Evolutionary conservation across 2,888 invertebrate genomes (phyloP), one percentile per base, ranked within the genome.

Genomic region (Epsilonema sp.): DNA sequence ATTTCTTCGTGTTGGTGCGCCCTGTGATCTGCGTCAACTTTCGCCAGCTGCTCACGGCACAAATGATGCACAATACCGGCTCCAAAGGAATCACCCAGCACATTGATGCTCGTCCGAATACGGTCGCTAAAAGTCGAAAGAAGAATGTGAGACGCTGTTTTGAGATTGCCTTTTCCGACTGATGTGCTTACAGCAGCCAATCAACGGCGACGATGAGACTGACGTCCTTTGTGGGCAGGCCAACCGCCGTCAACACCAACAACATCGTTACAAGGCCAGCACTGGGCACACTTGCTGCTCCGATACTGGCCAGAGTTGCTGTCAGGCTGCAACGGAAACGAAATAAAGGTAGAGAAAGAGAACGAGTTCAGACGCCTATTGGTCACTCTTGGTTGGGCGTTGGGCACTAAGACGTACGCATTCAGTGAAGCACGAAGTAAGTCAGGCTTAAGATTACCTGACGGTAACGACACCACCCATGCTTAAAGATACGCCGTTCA

Each of bases 221-320:
- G 46, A 70, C 68, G 54, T 70, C 69, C 53, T 68, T 64, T 26
- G 67, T 64, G 21, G 70, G 70, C 42, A 70, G 57, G 19, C 69
- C 69, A 25, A 70, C 68, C 4, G 70, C 69, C 22, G 68, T 66
- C 49, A 70, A 58, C 26, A 70, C 70, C 16, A 70, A 63, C 45
- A 70, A 55, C 64, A 65, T 64, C 11, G 64, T 64, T 23, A 64
- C 63, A 16, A 64, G 56, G 24, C 65, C 65, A 21, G 65, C 65
- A 1, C 60, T 61, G 4, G 65, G 64, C 19, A 94, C 86, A 44
- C 90, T 90, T n/a, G 92, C 92, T 23, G 92, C 92, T 51, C 92
- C 92, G 63, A 94, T 87, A 58, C 89, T 89, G 1, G 92, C 92
- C 47, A 89, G 80, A 1, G 92, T 94, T 21, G 92, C 87, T 5